phyloP scores from a whole-genome alignment of 2,888 invertebrate genomes.

The Heliconius ethilla region DNA sequence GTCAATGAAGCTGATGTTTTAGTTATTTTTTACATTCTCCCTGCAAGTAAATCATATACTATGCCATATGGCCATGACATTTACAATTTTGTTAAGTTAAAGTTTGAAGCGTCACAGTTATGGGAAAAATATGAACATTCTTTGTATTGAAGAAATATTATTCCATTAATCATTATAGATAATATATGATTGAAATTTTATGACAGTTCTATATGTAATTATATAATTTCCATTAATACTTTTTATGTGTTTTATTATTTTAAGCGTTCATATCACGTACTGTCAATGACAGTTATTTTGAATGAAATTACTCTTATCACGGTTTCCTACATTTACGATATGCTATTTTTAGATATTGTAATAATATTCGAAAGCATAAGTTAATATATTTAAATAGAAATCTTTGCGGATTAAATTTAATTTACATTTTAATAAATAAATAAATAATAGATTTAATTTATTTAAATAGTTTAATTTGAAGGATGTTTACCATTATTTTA shows the following conservation, averaged over 20 bases:
- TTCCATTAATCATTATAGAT: background rate
- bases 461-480: background rate
- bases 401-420: background rate
- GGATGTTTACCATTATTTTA: background rate
- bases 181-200: background rate
- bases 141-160: constrained; percentile 15
- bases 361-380: background rate
- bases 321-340: background rate
- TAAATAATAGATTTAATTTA: background rate
- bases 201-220: background rate
- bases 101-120: constrained; percentile 9
- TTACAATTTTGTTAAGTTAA: constrained; percentile 26
- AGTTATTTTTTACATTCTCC: constrained; percentile 33
- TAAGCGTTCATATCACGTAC: background rate
- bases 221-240: background rate
- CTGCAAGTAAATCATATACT: constrained; percentile 29
- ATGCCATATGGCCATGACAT: constrained; percentile 35
- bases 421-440: background rate
- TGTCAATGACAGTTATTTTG: background rate
- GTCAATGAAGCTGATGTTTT: constrained; percentile 29
- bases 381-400: background rate
- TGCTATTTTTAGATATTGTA: background rate
- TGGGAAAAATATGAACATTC: constrained; percentile 16
- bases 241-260: background rate
- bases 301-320: background rate